Conservation (phyloP, 2,888 invertebrate genomes). For the Tineola bisselliella region DNA sequence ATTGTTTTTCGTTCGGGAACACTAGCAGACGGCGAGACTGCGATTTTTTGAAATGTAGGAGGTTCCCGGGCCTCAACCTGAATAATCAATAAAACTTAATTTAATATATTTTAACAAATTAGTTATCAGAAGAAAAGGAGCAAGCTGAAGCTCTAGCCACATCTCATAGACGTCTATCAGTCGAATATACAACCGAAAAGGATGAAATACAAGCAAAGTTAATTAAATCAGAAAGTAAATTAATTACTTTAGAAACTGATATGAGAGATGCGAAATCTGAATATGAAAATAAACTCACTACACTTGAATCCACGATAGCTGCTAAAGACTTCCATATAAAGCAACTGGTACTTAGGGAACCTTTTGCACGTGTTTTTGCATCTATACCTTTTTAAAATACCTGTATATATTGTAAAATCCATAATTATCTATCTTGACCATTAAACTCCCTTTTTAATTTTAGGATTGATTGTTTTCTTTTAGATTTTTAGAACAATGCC, state of each 20-base stretch:
- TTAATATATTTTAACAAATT: conserved; percentile 29
- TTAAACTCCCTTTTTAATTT: too few relatives aligned
- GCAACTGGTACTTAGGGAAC: conserved; percentile 62
- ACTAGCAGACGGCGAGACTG: too few relatives aligned
- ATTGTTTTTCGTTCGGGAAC: too few relatives aligned
- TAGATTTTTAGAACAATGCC: too few relatives aligned
- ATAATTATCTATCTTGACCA: too few relatives aligned
- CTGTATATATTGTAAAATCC: too few relatives aligned
- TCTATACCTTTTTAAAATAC: background rate
- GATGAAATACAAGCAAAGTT: conserved; percentile 54
- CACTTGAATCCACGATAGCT: conserved; percentile 66
- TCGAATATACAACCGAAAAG: conserved; percentile 56
- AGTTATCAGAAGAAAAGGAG: conserved; percentile 61
- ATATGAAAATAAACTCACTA: conserved; percentile 69
- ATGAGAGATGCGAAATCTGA: conserved; percentile 64
- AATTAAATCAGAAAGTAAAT: conserved; percentile 54
- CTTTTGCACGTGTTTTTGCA: background rate
- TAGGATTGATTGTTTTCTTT: too few relatives aligned
- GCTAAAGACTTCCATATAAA: conserved; percentile 70
- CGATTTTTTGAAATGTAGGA: too few relatives aligned
- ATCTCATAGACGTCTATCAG: conserved; percentile 48
- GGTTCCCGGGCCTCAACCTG: too few relatives aligned
- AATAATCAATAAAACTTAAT: too few relatives aligned
- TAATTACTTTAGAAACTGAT: conserved; percentile 57
- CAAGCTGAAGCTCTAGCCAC: conserved; percentile 44